Percentiles rank a stretch among this genome's conserved stretches.
Evolutionary conservation across 1,140 invertebrate species (phyloP).

Genomic region (Nixonia krombeini): DNA sequence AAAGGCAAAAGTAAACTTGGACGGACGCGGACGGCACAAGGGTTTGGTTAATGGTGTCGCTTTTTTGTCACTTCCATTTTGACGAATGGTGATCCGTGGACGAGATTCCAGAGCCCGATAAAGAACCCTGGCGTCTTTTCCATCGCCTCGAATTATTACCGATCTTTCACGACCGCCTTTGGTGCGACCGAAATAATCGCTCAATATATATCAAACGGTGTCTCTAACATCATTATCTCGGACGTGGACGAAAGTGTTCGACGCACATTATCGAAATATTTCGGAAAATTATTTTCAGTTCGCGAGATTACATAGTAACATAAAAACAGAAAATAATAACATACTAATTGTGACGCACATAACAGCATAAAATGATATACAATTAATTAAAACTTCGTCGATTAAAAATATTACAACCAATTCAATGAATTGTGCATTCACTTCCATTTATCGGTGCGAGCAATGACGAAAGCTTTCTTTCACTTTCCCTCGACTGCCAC

Average conservation of each 20-base stretch:
- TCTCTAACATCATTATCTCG: too few species aligned
- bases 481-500: slow-evolving; percentile 4
- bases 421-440: background rate
- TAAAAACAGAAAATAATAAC: too few species aligned
- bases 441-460: background rate
- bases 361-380: too few species aligned
- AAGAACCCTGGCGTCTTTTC: background rate
- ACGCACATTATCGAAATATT: too few species aligned
- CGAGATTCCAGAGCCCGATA: slow-evolving; percentile 13
- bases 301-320: too few species aligned
- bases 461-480: background rate
- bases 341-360: too few species aligned
- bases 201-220: too few species aligned
- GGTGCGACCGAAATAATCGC: slow-evolving; percentile 15
- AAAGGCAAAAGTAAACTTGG: slow-evolving; percentile 1
- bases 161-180: background rate
- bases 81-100: slow-evolving; percentile 5
- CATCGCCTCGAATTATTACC: background rate
- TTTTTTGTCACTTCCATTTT: slow-evolving; percentile 14
- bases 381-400: too few species aligned
- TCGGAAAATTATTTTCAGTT: too few species aligned
- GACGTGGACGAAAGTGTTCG: too few species aligned
- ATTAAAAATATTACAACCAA: too few species aligned
- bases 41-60: slow-evolving; percentile 8
- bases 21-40: background rate